Evolutionary conservation across 2,797 vertebrate species (phyloP).

Genomic region (Phoeniculus purpureus): DNA sequence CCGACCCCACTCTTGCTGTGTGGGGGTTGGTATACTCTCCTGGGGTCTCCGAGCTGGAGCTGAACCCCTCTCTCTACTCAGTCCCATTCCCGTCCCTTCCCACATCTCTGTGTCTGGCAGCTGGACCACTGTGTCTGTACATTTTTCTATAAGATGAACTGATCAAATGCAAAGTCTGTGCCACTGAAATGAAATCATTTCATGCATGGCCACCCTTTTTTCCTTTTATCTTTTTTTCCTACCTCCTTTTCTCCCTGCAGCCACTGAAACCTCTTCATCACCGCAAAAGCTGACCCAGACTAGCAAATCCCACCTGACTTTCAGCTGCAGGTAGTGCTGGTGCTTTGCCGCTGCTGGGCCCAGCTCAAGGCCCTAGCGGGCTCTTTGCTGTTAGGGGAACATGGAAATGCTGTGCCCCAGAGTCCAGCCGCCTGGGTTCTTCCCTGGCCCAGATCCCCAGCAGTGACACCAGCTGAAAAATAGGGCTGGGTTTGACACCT

Average conservation of each 20-base stretch:
- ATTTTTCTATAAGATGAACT: not conserved
- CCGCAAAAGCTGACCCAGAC: slow-evolving; percentile 62
- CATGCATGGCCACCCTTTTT: slow-evolving; percentile 78
- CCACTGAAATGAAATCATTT: slow-evolving; percentile 83
- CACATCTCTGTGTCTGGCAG: slow-evolving; percentile 36
- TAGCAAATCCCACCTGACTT: slow-evolving; percentile 70
- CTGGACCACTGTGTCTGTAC: slow-evolving; percentile 61
- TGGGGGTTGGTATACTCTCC: fast-evolving
- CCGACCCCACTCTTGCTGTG: not conserved
- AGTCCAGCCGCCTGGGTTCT: not conserved
- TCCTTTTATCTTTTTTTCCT: not conserved
- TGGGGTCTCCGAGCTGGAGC: not conserved
- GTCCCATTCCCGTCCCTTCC: not conserved
- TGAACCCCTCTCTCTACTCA: not conserved
- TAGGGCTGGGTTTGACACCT: not conserved
- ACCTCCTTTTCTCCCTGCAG: slow-evolving; percentile 70
- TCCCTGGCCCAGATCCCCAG: not conserved
- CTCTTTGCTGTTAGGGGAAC: not conserved
- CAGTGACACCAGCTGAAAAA: not conserved
- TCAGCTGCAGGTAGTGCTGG: not conserved
- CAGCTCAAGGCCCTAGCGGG: fast-evolving
- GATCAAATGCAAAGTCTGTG: fast-evolving
- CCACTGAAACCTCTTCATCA: slow-evolving; percentile 67
- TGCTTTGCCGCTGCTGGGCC: not conserved
- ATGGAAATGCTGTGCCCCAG: not conserved